Conservation (phyloP, 2,888 invertebrate species). For the Linnaemya vulpina region DNA sequence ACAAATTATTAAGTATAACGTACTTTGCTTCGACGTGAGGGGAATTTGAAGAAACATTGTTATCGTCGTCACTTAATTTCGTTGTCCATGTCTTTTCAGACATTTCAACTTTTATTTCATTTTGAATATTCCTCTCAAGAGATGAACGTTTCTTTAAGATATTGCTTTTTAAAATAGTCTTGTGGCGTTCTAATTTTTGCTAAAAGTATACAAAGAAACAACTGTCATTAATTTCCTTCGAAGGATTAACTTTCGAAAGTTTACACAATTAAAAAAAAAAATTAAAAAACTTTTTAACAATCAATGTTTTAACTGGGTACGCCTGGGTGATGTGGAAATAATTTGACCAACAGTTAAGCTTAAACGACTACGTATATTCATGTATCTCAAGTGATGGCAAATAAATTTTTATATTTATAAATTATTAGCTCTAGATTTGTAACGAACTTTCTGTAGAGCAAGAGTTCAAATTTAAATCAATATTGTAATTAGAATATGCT, state of each 20-base stretch:
- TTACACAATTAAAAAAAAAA: no score
- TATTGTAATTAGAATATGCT: no score
- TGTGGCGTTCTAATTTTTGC: constrained; percentile 87
- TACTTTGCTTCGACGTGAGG: constrained; percentile 64
- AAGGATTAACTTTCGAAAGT: neutral
- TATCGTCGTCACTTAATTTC: constrained; percentile 56
- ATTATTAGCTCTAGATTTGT: no score
- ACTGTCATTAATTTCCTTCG: neutral
- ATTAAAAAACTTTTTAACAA: no score
- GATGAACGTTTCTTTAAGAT: constrained; percentile 95
- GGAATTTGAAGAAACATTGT: constrained; percentile 26
- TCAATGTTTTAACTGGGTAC: no score
- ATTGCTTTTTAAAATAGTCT: constrained; percentile 95
- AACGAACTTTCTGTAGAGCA: no score
- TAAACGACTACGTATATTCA: no score
- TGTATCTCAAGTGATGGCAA: no score
- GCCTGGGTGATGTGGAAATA: no score
- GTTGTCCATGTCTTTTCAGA: constrained; percentile 84
- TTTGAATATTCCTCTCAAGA: constrained; percentile 94
- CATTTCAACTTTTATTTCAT: constrained; percentile 93
- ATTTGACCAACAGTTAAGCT: no score
- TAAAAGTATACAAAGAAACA: constrained; percentile 41
- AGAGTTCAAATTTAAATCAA: no score
- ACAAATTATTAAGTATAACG: constrained; percentile 4
- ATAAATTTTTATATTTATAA: no score